phyloP scores from a whole-genome alignment of 2,797 vertebrate genomes.

The Pristis pectinata region DNA sequence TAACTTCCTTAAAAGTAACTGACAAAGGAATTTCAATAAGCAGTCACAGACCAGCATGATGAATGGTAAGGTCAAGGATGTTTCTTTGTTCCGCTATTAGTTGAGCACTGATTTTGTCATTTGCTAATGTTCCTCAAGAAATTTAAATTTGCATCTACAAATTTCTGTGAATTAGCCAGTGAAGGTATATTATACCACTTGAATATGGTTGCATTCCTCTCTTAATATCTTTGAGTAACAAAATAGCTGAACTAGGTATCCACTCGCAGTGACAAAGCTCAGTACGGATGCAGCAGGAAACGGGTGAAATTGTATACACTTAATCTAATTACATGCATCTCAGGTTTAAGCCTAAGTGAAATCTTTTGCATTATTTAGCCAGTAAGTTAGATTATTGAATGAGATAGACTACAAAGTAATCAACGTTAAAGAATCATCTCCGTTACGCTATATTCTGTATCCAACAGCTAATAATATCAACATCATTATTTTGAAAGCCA shows the following conservation, averaged over 20 bases:
- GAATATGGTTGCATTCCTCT: not conserved
- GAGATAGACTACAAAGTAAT: not conserved
- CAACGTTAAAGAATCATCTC: not conserved
- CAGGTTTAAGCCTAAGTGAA: conserved; percentile 19
- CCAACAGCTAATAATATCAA: not conserved
- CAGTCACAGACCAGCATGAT: not conserved
- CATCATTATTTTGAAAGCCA: not conserved
- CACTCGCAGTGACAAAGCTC: not conserved
- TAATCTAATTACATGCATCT: conserved; percentile 26
- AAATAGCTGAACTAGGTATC: not conserved
- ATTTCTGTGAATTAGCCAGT: not conserved
- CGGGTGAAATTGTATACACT: conserved; percentile 3
- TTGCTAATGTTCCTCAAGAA: not conserved
- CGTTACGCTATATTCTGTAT: not conserved
- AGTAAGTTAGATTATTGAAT: conserved; percentile 26
- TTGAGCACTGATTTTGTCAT: not conserved
- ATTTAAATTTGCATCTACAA: not conserved
- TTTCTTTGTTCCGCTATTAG: not conserved
- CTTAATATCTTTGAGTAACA: not conserved
- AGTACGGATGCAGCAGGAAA: not conserved
- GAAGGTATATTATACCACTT: not conserved
- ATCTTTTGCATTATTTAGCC: conserved; percentile 26
- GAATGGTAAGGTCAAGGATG: not conserved
- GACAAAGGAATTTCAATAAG: not conserved
- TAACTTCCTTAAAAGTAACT: not conserved